Percentiles rank a stretch among this genome's conserved stretches.
Evolutionary conservation across 2,888 invertebrate genomes (phyloP).

Genomic region (Parnassius glacialis): DNA sequence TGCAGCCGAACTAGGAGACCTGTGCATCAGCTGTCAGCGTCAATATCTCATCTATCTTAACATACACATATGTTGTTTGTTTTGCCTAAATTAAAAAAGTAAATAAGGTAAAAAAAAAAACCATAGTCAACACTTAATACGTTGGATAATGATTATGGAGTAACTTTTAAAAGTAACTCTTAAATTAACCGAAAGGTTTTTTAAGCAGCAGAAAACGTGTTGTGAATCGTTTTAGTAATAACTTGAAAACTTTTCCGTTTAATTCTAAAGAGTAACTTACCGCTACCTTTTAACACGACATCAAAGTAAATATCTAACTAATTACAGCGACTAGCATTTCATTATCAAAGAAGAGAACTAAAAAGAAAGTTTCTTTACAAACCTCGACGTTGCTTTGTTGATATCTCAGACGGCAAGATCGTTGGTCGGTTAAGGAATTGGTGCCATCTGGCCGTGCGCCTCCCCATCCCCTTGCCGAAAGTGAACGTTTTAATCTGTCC

Average conservation of each 20-base stretch:
- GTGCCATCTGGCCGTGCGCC: slow-evolving; percentile 82
- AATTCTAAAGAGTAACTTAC: not conserved
- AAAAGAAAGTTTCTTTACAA: slow-evolving; percentile 16
- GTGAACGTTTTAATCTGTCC: slow-evolving; percentile 82
- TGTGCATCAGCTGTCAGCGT: no score
- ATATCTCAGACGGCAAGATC: slow-evolving; percentile 89
- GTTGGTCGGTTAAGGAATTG: slow-evolving; percentile 83
- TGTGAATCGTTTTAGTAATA: no score
- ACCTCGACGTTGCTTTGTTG: slow-evolving; percentile 96
- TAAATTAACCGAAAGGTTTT: no score
- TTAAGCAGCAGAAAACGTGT: no score
- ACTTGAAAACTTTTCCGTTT: not conserved
- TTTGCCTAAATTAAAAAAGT: no score
- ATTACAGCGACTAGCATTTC: not conserved
- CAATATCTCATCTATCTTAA: no score
- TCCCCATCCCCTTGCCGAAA: slow-evolving; percentile 80
- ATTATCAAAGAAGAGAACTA: not conserved
- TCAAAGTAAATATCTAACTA: slow-evolving; percentile 2
- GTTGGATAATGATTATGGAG: no score
- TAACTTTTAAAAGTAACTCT: no score
- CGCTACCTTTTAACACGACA: slow-evolving; percentile 4
- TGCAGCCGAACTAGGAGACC: no score
- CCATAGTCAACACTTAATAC: no score
- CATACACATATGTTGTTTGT: no score
- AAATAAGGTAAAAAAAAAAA: no score